Evolutionary conservation across 1,140 invertebrate genomes (phyloP).

Genomic region (Pollicipes pollicipes): DNA sequence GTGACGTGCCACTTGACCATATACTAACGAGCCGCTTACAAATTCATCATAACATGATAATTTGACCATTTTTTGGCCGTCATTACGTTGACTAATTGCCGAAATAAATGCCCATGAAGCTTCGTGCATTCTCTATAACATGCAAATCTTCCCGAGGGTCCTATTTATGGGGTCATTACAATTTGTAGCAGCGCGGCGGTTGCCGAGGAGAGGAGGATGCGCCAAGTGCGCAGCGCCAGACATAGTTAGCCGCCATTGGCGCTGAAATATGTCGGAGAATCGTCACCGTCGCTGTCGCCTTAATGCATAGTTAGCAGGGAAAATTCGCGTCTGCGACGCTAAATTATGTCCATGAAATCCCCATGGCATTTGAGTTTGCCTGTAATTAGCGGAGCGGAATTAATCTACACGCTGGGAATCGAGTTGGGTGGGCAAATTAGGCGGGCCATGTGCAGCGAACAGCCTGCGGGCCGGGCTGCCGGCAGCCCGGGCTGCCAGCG

Average conservation of each 20-base stretch:
- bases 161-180: not conserved
- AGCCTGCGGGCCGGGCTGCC: not conserved
- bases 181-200: not conserved
- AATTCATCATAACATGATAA: not conserved
- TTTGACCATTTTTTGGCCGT: not conserved
- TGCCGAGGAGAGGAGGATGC: too few species aligned
- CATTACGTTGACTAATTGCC: not conserved
- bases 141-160: not conserved
- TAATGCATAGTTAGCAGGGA: constrained; percentile 1
- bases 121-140: not conserved
- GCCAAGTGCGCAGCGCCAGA: not conserved
- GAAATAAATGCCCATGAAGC: not conserved
- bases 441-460: not conserved
- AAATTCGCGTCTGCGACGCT: not conserved
- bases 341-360: not conserved
- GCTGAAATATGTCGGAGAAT: not conserved
- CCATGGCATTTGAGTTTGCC: not conserved
- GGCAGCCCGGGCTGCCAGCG: too few species aligned
- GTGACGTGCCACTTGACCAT: not conserved
- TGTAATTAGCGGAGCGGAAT: not conserved
- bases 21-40: not conserved
- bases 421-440: not conserved
- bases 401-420: not conserved
- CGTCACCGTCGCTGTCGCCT: not conserved
- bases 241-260: not conserved